Base-by-base conservation (phyloP, 2,888 invertebrate species). In the Automeris io region DNA sequence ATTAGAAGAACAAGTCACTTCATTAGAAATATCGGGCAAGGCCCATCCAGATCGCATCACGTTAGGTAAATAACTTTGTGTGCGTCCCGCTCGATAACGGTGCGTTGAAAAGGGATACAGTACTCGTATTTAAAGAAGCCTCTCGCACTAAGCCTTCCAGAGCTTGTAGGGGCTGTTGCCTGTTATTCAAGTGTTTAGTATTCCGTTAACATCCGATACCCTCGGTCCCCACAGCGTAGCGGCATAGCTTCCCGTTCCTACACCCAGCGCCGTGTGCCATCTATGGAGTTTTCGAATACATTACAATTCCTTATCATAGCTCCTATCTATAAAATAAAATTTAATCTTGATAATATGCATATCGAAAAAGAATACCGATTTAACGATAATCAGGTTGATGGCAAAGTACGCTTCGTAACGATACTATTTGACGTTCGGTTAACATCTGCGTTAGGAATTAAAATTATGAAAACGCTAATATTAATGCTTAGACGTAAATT, bases 121-220 rank as follows among this genome's bases (percentile, higher is more conserved):
- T 37, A 38, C 35, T 29, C 40, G 39, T 37, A 46, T 44, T 46
- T 44, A 52, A 55, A 51, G 51, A 61, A 56, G 49, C 44, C 49
- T 54, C 50, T 45, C 44, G 34, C 46, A 45, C 42, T 49, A 39
- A 54, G 51, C 54, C 51, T 54, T 57, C 52, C 47, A 53, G 59
- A 56, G 54, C 51, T 60, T 55, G 57, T 48, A 46, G 57, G 64
- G 65, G 57, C 61, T 68, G 33, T 39, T 39, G 65, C 57, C 61
- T 68, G 33, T 39, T 39, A 39, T 39, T 35, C 34, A 26, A 29
- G 33, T 39, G 63, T 63, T 79, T 75, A 71, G 66, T 68, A 81
- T 79, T 77, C 80, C 51, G 54, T 47, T 48, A 51, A 51, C 66
- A 71, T 64, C 43, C 43, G 46, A 58, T 54, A 54, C 52, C 55